These are phyloP conservation scores for Labia minor DNA, from an alignment of 2,888 invertebrate species.

Conservation along the genomic window DNA sequence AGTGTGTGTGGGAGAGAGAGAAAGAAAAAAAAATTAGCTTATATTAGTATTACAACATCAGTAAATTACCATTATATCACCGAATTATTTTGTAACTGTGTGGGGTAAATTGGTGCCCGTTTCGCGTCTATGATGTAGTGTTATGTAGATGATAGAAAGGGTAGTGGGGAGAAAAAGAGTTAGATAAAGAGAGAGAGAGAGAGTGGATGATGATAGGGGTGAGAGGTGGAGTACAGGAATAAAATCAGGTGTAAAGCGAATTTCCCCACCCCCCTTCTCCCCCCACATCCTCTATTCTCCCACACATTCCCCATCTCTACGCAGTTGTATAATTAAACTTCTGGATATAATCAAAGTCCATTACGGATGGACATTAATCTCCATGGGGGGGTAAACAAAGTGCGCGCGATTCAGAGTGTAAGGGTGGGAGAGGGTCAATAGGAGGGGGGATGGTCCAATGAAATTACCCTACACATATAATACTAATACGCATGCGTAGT, in stretches of 20 bases:
- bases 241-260: constrained; percentile 13
- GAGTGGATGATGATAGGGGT: not conserved
- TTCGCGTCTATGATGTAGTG: constrained; percentile 1
- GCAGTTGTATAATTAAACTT: constrained; percentile 8
- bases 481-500: not conserved
- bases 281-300: too few species aligned
- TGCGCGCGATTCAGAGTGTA: too few species aligned
- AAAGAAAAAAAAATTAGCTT: not conserved
- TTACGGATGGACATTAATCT: constrained; percentile 7
- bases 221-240: constrained; percentile 3
- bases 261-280: not conserved
- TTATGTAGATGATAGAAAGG: not conserved
- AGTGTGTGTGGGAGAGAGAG: too few species aligned
- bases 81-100: not conserved
- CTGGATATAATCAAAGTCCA: constrained; percentile 13
- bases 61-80: constrained; percentile 13
- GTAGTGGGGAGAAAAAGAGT: not conserved
- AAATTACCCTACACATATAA: not conserved
- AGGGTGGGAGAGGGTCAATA: not conserved
- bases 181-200: not conserved
- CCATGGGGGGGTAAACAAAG: constrained; percentile 13
- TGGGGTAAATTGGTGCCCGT: not conserved
- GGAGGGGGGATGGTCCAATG: not conserved
- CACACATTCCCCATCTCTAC: not conserved
- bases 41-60: constrained; percentile 1